Evolutionary conservation across 2,888 invertebrate genomes (phyloP), one percentile per base, ranked within the genome.

Genomic region (Drosophila diplacantha): DNA sequence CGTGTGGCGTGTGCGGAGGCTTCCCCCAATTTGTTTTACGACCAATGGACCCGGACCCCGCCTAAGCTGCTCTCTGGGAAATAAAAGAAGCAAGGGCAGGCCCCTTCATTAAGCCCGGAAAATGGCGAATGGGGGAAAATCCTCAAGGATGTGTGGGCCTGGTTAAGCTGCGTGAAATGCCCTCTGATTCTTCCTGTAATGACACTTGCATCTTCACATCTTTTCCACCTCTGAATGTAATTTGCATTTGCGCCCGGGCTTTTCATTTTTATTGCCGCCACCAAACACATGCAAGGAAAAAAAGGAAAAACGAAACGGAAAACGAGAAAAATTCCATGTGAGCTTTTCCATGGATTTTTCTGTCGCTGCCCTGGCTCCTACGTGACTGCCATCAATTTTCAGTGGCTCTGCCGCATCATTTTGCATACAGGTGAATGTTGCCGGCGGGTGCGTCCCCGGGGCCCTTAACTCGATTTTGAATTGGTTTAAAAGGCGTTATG

Each of bases 331-430:
- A 29, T 29, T 29, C 60, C 60, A 34, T 34, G 47, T 29, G 38
- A 50, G 63, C 29, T 44, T 59, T 69, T 72, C 65, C 65, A 59
- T 62, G 73, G 76, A 68, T 77, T 82, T 81, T 82, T 63, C 20
- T 11, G n/a, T 7, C 18, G 52, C 49, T 56, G 16, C 49, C 49
- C 32, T 35, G 34, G 26, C 46, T 37, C 63, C 73, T 74, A 80
- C 84, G 84, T 80, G 80, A 80, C 84, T 83, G 82, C 82, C 81
- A 83, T 81, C 80, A 81, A 83, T 83, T 83, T 83, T 82, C 81
- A 74, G 76, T 70, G 73, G 82, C 72, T 67, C 79, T 81, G 76
- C 74, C 80, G 82, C 82, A 78, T 79, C 84, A 81, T 82, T 81
- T 83, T 83, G 84, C 73, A 82, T 83, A 79, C 83, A 81, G 81